Conservation (phyloP, 2,113 vertebrate species). For the Tetraodon nigroviridis region DNA sequence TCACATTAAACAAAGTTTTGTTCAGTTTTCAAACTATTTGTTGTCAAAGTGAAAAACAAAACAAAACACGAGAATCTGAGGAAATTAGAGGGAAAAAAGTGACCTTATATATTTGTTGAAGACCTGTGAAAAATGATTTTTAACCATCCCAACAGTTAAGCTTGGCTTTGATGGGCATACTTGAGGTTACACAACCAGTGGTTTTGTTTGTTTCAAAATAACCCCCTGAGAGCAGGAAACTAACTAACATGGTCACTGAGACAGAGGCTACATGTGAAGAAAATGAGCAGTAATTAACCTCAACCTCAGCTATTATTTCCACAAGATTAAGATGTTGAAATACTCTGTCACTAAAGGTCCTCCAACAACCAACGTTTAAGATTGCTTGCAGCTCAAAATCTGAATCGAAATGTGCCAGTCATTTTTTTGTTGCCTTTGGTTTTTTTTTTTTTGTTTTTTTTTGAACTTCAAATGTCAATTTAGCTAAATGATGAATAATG, state of each 20-base stretch:
- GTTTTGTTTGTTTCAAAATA: too few species aligned
- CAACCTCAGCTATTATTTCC: slow-evolving; percentile 35
- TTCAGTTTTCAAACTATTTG: not conserved
- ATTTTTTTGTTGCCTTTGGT: slow-evolving; percentile 43
- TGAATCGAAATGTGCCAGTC: slow-evolving; percentile 34
- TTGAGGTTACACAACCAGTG: too few species aligned
- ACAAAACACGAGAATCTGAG: too few species aligned
- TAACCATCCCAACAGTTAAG: too few species aligned
- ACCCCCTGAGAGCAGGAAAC: not conserved
- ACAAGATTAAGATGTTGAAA: slow-evolving; percentile 3
- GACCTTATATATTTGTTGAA: too few species aligned
- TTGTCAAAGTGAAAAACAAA: too few species aligned
- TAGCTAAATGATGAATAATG: not conserved
- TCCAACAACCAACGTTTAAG: slow-evolving; percentile 38
- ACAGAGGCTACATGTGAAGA: slow-evolving; percentile 28
- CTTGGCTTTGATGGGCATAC: too few species aligned
- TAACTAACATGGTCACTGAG: slow-evolving; percentile 18
- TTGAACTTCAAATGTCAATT: slow-evolving; percentile 18
- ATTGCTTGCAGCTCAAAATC: slow-evolving; percentile 33
- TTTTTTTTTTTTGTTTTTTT: slow-evolving; percentile 49
- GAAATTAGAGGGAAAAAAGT: too few species aligned
- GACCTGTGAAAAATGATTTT: too few species aligned
- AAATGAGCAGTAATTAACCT: slow-evolving; percentile 43
- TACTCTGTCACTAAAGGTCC: slow-evolving; percentile 42
- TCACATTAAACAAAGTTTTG: slow-evolving; percentile 3